phyloP scores from a whole-genome alignment of 2,797 vertebrate genomes.

The Lutjanus argentimaculatus region DNA sequence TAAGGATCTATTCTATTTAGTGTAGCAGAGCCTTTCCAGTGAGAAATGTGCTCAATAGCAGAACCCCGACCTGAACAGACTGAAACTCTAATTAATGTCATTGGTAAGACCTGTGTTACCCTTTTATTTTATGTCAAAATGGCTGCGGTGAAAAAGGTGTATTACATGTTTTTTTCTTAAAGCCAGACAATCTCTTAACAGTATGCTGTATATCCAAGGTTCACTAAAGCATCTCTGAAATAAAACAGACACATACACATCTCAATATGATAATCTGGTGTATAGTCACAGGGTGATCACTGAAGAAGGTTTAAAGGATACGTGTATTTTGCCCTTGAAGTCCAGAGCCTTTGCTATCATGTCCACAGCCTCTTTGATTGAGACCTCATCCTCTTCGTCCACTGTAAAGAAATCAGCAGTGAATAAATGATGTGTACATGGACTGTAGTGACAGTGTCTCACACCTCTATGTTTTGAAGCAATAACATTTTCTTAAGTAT shows the following conservation, averaged over 20 bases:
- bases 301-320: constrained; percentile 18
- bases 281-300: not conserved
- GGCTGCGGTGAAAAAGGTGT: too few relatives aligned
- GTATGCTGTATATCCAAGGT: too few relatives aligned
- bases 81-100: too few relatives aligned
- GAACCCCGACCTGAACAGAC: too few relatives aligned
- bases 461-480: not conserved
- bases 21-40: too few relatives aligned
- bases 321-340: constrained; percentile 83
- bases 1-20: too few relatives aligned
- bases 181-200: too few relatives aligned
- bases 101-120: too few relatives aligned
- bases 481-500: not conserved
- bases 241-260: not conserved
- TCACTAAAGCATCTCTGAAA: too few relatives aligned
- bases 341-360: constrained; percentile 83
- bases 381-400: constrained; percentile 89
- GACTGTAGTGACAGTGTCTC: not conserved
- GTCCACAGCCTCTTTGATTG: constrained; percentile 86
- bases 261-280: not conserved
- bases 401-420: constrained; percentile 75
- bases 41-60: too few relatives aligned
- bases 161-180: too few relatives aligned
- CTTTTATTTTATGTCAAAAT: too few relatives aligned
- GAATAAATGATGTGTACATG: not conserved